Base-by-base conservation (phyloP, 2,113 vertebrate genomes). In the Clarias gariepinus region DNA sequence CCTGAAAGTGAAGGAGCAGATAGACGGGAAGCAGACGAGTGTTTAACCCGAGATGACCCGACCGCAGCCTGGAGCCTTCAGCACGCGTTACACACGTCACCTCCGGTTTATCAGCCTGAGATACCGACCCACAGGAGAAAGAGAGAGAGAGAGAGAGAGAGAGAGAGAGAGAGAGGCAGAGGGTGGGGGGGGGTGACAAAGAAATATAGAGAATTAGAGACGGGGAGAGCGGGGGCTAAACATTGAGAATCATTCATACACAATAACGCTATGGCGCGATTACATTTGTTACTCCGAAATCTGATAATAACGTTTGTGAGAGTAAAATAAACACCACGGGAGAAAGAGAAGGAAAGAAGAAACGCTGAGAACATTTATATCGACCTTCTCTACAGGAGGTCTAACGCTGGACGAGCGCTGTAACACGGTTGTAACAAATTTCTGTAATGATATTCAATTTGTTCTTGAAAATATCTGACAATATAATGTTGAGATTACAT, bases 31-130 rank as follows among this genome's bases (percentile, higher is more conserved):
- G 41, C 19, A 3, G 69, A 73, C 8, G 36, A 76, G 71, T 76
- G 71, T 76, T 76, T 52, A 52, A 76, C 71, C 36, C 25, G 19
- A 76, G 21, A 3, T 5, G 21, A 73, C 9, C 81, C 81, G 61
- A 28, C 76, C 60, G 36, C 83, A 85, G 12, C 53, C 52, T 68
- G 69, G 60, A 41, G 47, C 84, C 58, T 64, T 58, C 36, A 85
- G 74, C 28, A 71, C 66, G 64, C 63, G 68, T 63, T 74, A 83
- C 55, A 68, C 28, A 52, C 33, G 76, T 85, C 89, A 78, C 1
- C 78, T 69, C 30, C 13, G 63, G 5, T 90, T 90, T 81, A 84
- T 41, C 89, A 73, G 82, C 6, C 36, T 21, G 74, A 87, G 82
- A 88, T 47, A 55, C 25, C 78, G 85, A 88, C 69, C 33, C 77